Conservation (phyloP, 2,888 invertebrate species). For the Zootermopsis nevadensis region DNA sequence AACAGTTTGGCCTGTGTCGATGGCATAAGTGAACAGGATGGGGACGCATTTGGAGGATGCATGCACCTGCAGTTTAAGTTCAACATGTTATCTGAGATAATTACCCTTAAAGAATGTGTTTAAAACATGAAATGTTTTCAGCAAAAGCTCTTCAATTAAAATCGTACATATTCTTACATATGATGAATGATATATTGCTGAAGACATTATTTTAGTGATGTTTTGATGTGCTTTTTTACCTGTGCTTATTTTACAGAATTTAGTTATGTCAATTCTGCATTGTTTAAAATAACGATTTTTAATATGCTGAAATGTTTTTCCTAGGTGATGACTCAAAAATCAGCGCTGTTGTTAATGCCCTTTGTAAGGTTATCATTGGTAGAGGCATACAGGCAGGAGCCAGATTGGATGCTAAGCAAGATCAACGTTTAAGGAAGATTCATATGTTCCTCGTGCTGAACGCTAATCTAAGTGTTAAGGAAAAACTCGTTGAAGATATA, state of each 20-base stretch:
- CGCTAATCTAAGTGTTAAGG: constrained; percentile 17
- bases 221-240: no score
- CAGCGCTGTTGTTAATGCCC: neutral
- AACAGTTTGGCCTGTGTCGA: no score
- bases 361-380: neutral
- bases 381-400: neutral
- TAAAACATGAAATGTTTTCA: no score
- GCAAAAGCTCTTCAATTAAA: no score
- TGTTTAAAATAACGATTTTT: neutral
- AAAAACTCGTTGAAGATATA: constrained; percentile 39
- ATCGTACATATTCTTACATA: neutral
- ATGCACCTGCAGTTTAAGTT: no score
- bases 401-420: neutral
- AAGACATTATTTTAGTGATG: no score
- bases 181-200: no score
- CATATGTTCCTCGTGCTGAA: constrained; percentile 47
- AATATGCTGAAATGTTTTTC: neutral
- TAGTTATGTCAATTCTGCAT: neutral
- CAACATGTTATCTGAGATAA: no score
- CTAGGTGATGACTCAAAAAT: constrained; percentile 65
- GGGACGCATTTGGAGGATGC: no score
- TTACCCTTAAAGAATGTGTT: no score
- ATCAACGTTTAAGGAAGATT: constrained; percentile 36
- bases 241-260: no score
- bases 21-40: no score